Evolutionary conservation across 2,797 vertebrate species (phyloP).

Genomic region (Eurystomus glaucurus): DNA sequence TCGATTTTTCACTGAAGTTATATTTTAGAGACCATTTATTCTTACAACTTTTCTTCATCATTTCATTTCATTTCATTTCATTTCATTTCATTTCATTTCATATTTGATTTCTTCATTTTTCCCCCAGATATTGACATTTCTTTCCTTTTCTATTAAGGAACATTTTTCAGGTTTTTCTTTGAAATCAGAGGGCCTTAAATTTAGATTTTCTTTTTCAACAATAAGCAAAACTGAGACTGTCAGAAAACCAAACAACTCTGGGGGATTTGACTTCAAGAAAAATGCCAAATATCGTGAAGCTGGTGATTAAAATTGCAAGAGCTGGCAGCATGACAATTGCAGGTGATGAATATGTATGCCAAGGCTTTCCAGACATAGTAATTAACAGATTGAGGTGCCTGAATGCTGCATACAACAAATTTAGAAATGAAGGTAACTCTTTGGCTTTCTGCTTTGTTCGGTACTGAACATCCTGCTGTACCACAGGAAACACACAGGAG

Average conservation of each 20-base stretch:
- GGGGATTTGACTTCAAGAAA: slow-evolving; percentile 45
- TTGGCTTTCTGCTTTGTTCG: not conserved
- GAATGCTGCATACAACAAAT: slow-evolving; percentile 37
- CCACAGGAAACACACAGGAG: not conserved
- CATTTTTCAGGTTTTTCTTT: not conserved
- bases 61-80: not conserved
- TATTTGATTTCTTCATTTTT: not conserved
- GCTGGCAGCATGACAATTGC: slow-evolving; percentile 50
- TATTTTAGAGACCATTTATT: not conserved
- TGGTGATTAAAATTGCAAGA: slow-evolving; percentile 57
- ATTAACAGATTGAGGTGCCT: slow-evolving; percentile 61
- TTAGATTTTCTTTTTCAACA: not conserved
- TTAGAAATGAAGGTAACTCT: slow-evolving; percentile 30
- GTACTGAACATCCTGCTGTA: not conserved
- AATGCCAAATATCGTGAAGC: slow-evolving; percentile 30
- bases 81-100: not conserved
- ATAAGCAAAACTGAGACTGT: slow-evolving; percentile 12
- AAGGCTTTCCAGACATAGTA: slow-evolving; percentile 52
- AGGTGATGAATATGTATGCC: slow-evolving; percentile 71
- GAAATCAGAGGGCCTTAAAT: not conserved
- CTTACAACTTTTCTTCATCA: not conserved
- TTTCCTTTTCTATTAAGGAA: not conserved
- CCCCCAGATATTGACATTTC: not conserved
- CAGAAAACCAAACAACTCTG: slow-evolving; percentile 36
- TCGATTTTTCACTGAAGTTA: not conserved